Evolutionary conservation across 2,888 invertebrate genomes (phyloP).

Genomic region (Apoda limacodes): DNA sequence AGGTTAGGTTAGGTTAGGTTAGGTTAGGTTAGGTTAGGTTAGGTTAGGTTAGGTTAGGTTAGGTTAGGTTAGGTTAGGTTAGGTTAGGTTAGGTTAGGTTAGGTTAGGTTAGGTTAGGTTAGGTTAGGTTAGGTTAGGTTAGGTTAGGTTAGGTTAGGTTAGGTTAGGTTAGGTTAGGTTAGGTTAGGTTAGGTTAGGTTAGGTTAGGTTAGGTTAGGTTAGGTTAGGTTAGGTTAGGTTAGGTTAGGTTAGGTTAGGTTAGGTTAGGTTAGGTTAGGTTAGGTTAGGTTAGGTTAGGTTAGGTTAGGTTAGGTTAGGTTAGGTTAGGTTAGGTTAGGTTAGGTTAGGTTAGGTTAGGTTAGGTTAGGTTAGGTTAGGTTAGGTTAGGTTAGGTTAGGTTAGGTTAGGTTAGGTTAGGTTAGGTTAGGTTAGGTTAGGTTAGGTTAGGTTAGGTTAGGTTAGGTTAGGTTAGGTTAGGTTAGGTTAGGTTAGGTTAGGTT

Average conservation of each 20-base stretch:
- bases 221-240: conserved; percentile 20
- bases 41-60: too few relatives aligned
- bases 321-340: conserved; percentile 21
- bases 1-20: too few relatives aligned
- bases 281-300: conserved; percentile 10
- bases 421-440: conserved; percentile 23
- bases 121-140: too few relatives aligned
- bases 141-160: too few relatives aligned
- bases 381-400: conserved; percentile 21
- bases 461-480: conserved; percentile 23
- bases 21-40: too few relatives aligned
- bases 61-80: too few relatives aligned
- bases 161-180: conserved; percentile 18
- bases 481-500: conserved; percentile 21
- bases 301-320: conserved; percentile 17
- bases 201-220: conserved; percentile 13
- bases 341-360: conserved; percentile 21
- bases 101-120: too few relatives aligned
- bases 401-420: conserved; percentile 21
- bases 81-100: too few relatives aligned
- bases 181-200: conserved; percentile 17
- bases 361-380: conserved; percentile 22
- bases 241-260: conserved; percentile 19
- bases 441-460: conserved; percentile 23
- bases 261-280: conserved; percentile 15